Conservation (phyloP, 2,888 invertebrate genomes). For the Tetrapedia diversipes region DNA sequence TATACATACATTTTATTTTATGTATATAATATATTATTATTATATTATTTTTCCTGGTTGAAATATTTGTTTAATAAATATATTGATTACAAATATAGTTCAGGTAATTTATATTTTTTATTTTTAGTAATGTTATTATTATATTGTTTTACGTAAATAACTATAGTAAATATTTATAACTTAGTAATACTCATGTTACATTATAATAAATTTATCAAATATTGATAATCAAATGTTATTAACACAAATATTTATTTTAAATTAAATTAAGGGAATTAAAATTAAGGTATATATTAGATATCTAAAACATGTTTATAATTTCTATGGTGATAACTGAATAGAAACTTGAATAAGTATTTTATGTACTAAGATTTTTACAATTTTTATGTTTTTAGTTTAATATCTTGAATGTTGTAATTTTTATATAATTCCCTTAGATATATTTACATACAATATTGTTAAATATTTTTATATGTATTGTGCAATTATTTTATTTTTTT, state of each 20-base stretch:
- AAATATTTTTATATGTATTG: constrained; percentile 6
- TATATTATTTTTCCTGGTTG: background rate
- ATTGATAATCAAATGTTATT: background rate
- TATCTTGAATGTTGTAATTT: constrained; percentile 9
- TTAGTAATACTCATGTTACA: too few relatives aligned
- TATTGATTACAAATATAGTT: background rate
- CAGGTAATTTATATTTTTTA: background rate
- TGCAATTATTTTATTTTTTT: constrained; percentile 1
- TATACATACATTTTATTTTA: background rate
- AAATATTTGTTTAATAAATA: too few relatives aligned
- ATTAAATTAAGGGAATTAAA: background rate
- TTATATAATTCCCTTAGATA: background rate
- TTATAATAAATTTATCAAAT: background rate
- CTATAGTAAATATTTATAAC: background rate
- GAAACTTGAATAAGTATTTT: background rate
- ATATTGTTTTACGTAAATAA: background rate
- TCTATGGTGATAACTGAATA: background rate
- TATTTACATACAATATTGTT: background rate
- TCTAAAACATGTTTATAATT: background rate
- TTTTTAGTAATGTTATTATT: constrained; percentile 3
- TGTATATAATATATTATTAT: background rate
- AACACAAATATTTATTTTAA: too few relatives aligned
- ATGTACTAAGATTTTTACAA: background rate
- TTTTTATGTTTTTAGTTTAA: background rate
- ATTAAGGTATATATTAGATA: background rate